phyloP scores from a whole-genome alignment of 2,888 invertebrate species.

The Palloptera scutellata region DNA sequence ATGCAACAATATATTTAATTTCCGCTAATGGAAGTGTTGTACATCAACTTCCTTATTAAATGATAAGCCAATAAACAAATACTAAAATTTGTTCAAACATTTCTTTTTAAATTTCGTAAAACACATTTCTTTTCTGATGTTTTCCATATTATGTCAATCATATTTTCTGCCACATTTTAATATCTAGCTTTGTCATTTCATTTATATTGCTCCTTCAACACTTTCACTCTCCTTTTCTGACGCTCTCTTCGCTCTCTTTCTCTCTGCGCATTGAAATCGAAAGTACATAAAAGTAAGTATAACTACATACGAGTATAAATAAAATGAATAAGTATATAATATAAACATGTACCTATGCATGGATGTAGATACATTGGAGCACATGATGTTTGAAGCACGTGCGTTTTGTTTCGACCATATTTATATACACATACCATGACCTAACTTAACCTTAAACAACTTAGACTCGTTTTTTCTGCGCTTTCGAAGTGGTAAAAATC shows the following conservation, averaged over 20 bases:
- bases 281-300: background rate
- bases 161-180: no score
- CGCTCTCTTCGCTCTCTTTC: background rate
- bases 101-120: no score
- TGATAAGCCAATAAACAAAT: no score
- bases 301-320: no score
- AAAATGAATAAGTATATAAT: background rate
- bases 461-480: background rate
- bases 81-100: no score
- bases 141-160: no score
- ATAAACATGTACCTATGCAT: no score
- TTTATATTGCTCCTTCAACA: no score
- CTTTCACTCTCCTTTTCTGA: no score
- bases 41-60: no score
- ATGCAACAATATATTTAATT: conserved; percentile 24
- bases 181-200: no score
- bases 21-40: background rate
- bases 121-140: no score
- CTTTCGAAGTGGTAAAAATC: background rate
- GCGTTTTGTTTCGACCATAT: conserved; percentile 15
- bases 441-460: conserved; percentile 27
- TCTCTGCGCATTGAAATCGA: background rate
- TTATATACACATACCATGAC: conserved; percentile 14
- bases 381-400: conserved; percentile 20
- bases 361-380: conserved; percentile 9